phyloP scores from a whole-genome alignment of 2,797 vertebrate genomes.

The Holocentrus rufus region DNA sequence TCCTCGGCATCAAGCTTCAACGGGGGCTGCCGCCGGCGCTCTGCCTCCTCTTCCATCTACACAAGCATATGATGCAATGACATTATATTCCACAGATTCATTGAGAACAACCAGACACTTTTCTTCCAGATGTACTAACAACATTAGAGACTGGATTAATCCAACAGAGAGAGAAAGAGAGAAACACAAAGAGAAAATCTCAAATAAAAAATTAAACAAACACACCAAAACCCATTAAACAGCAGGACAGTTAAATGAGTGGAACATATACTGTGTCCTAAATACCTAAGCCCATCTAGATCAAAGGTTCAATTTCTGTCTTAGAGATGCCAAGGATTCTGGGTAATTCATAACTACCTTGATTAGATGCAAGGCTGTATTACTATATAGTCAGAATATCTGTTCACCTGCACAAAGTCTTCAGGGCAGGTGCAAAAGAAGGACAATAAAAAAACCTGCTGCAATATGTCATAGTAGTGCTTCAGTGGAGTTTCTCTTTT shows the following conservation, averaged over 20 bases:
- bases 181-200: too few relatives aligned
- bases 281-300: background rate
- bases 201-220: too few relatives aligned
- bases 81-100: background rate
- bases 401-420: too few relatives aligned
- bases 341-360: background rate
- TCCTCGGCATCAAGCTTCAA: conserved; percentile 93
- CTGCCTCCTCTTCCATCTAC: conserved; percentile 98
- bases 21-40: conserved; percentile 90
- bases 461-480: too few relatives aligned
- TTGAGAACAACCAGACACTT: background rate
- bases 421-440: too few relatives aligned
- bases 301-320: background rate
- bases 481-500: too few relatives aligned
- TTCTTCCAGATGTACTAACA: too few relatives aligned
- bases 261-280: background rate
- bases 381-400: too few relatives aligned
- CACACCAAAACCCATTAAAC: background rate
- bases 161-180: too few relatives aligned
- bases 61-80: conserved; percentile 5
- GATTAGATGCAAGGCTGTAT: background rate
- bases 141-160: too few relatives aligned
- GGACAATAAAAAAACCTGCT: too few relatives aligned
- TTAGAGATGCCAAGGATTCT: background rate
- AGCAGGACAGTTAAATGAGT: background rate